A percentile compares a stretch with the other conserved stretches of the same genome.
Conservation (phyloP, 2,113 vertebrate species). For the Nematolebias whitei region DNA sequence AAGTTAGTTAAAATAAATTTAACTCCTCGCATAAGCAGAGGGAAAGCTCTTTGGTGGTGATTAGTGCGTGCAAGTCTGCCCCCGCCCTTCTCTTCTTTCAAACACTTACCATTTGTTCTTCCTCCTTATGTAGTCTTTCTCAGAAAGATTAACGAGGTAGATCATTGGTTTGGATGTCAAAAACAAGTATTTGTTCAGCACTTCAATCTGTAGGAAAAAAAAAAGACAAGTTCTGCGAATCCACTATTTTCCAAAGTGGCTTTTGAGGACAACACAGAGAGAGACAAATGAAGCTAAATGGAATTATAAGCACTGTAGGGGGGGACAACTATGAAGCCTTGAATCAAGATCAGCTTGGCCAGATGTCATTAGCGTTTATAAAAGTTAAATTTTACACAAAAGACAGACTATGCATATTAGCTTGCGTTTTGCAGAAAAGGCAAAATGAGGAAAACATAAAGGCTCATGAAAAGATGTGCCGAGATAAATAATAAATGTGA, state of each 20-base stretch:
- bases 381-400: constrained; percentile 57
- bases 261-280: constrained; percentile 61
- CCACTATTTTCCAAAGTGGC: constrained; percentile 55
- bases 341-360: constrained; percentile 72
- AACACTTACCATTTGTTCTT: constrained; percentile 97
- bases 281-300: constrained; percentile 60
- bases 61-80: constrained; percentile 34
- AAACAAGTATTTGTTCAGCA: constrained; percentile 97
- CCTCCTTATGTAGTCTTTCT: constrained; percentile 94
- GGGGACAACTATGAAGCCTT: constrained; percentile 63
- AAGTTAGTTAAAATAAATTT: constrained; percentile 33
- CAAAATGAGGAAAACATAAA: constrained; percentile 45
- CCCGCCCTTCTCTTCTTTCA: constrained; percentile 14
- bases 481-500: constrained; percentile 67
- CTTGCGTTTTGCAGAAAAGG: too few relatives aligned
- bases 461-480: constrained; percentile 62
- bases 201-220: constrained; percentile 86
- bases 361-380: constrained; percentile 74
- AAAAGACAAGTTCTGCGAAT: constrained; percentile 40
- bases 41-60: constrained; percentile 43
- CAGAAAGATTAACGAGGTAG: constrained; percentile 96
- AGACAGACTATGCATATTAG: constrained; percentile 27
- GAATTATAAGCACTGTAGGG: constrained; percentile 64
- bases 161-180: constrained; percentile 98
- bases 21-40: constrained; percentile 18